Percentiles rank a stretch among this genome's conserved stretches.
Conservation (phyloP, 2,888 invertebrate species). For the Plutella xylostella region DNA sequence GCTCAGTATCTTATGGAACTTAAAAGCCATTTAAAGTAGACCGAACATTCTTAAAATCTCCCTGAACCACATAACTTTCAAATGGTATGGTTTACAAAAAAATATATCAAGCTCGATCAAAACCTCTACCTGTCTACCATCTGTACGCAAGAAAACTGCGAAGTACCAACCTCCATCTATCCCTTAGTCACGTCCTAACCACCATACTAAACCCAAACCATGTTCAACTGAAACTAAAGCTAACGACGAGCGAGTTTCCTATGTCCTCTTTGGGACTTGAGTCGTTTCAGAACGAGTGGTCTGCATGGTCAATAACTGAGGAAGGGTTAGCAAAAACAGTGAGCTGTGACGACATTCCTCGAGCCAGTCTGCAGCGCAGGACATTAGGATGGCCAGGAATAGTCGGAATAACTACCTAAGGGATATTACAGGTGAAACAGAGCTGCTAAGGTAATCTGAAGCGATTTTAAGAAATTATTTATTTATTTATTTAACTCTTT, state of each 20-base stretch:
- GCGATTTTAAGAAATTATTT: no score
- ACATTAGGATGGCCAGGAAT: neutral
- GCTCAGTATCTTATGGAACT: no score
- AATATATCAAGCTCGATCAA: neutral
- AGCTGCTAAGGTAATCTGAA: no score
- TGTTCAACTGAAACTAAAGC: neutral
- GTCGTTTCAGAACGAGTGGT: neutral
- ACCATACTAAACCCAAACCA: neutral
- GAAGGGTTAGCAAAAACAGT: slow-evolving; percentile 51
- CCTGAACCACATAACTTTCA: no score
- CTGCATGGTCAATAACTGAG: slow-evolving; percentile 47
- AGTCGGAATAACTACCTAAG: neutral
- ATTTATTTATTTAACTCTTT: no score
- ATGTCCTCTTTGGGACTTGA: no score
- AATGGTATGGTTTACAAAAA: no score
- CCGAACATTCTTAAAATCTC: no score
- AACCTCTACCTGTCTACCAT: slow-evolving; percentile 4
- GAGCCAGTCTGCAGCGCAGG: neutral
- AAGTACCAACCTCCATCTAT: no score
- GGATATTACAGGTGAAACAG: no score
- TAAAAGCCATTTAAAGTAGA: no score
- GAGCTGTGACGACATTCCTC: slow-evolving; percentile 49
- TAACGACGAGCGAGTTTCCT: no score
- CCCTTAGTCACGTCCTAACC: neutral
- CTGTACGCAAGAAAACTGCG: slow-evolving; percentile 2